phyloP scores from a whole-genome alignment of 2,113 vertebrate genomes.

The Rissa tridactyla region DNA sequence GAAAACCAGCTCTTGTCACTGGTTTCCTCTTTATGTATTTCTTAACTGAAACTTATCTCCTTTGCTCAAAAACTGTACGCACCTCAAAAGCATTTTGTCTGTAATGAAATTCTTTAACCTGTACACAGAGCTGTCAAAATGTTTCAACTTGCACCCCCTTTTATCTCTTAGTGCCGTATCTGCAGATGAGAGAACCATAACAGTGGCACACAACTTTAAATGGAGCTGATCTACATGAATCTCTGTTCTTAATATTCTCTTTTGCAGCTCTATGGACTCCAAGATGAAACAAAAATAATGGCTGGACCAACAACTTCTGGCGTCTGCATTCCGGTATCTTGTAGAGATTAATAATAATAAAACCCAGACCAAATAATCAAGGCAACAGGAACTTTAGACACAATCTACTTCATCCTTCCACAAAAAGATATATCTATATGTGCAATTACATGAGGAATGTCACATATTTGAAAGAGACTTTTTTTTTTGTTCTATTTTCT shows the following conservation, averaged over 20 bases:
- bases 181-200: not conserved
- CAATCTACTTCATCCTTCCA: not conserved
- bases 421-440: not conserved
- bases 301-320: not conserved
- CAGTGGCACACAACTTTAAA: not conserved
- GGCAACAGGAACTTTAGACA: not conserved
- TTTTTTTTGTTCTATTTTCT: not conserved
- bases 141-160: not conserved
- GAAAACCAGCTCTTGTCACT: not conserved
- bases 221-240: not conserved
- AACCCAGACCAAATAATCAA: not conserved
- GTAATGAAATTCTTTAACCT: not conserved
- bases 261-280: not conserved
- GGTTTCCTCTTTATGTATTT: not conserved
- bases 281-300: not conserved
- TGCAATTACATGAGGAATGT: not conserved
- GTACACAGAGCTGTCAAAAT: not conserved
- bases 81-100: not conserved
- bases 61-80: not conserved
- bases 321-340: not conserved
- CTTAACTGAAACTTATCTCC: slow-evolving; percentile 4
- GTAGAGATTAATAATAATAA: not conserved
- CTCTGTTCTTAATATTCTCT: not conserved
- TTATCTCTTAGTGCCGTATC: not conserved
- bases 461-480: not conserved